phyloP scores from a whole-genome alignment of 2,888 invertebrate genomes.

The Lissocephala sabroskyi region DNA sequence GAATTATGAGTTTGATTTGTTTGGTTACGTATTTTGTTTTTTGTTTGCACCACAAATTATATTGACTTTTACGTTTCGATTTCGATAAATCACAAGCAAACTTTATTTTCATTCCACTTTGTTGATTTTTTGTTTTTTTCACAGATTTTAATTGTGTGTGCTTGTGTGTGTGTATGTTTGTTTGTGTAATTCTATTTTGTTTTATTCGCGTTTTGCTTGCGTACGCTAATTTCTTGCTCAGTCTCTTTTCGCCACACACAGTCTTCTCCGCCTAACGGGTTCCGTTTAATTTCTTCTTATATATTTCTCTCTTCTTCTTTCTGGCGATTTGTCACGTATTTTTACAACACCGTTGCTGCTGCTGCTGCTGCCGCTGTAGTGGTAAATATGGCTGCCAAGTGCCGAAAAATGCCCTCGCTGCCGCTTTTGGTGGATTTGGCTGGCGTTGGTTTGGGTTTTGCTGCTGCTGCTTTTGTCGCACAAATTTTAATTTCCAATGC shows the following conservation, averaged over 20 bases:
- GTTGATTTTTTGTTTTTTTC: constrained; percentile 5
- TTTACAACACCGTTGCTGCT: constrained; percentile 42
- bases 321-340: constrained; percentile 46
- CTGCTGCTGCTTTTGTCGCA: constrained; percentile 40
- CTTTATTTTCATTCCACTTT: constrained; percentile 1
- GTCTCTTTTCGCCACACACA: constrained; percentile 28
- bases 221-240: constrained; percentile 43
- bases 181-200: too few relatives aligned
- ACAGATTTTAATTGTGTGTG: constrained; percentile 8
- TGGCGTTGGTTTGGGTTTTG: constrained; percentile 12
- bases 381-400: constrained; percentile 56
- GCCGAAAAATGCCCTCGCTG: constrained; percentile 27
- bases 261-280: background rate
- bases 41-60: background rate
- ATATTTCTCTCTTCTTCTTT: constrained; percentile 9
- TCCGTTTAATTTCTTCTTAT: background rate
- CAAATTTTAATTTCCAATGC: constrained; percentile 55
- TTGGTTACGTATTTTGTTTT: background rate
- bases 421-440: too few relatives aligned
- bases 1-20: background rate
- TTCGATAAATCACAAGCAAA: background rate
- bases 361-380: constrained; percentile 22
- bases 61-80: background rate
- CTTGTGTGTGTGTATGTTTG: constrained; percentile 14
- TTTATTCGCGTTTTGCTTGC: constrained; percentile 20